Evolutionary conservation across 2,113 vertebrate species (phyloP).

Genomic region (Lamprologus ornatipinnis): DNA sequence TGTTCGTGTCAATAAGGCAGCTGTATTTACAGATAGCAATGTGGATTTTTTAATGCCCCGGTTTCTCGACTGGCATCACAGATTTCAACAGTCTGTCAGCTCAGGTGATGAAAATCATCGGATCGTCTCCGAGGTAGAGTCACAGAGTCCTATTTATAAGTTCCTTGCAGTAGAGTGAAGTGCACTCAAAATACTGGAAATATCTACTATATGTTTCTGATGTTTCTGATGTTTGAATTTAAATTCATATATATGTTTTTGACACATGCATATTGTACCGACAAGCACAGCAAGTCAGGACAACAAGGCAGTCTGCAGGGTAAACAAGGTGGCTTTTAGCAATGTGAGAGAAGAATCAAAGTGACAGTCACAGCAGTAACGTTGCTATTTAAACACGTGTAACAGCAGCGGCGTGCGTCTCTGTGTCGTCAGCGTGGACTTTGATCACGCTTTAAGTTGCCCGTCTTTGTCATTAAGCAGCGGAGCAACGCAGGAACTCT

Average conservation of each 20-base stretch:
- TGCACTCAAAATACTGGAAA: neutral
- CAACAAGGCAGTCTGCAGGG: neutral
- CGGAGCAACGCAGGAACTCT: neutral
- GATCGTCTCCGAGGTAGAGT: neutral
- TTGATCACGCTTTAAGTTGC: neutral
- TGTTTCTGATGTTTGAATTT: neutral
- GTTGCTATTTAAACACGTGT: neutral
- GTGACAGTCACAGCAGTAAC: neutral
- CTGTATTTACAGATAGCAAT: neutral
- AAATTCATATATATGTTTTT: neutral
- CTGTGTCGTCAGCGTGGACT: neutral
- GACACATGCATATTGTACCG: neutral
- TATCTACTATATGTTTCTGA: neutral
- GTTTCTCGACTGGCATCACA: neutral
- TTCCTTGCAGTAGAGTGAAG: neutral
- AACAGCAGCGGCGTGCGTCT: neutral
- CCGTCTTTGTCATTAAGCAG: neutral
- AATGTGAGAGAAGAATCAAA: neutral
- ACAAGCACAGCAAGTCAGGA: neutral
- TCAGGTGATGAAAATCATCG: neutral
- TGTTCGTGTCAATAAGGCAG: neutral
- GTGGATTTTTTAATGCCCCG: neutral
- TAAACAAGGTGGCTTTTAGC: neutral
- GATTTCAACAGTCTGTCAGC: neutral
- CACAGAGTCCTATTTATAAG: neutral